Evolutionary conservation across 2,113 vertebrate species (phyloP), one percentile per base, ranked within the genome.

Genomic region (Ageneiosus marmoratus): DNA sequence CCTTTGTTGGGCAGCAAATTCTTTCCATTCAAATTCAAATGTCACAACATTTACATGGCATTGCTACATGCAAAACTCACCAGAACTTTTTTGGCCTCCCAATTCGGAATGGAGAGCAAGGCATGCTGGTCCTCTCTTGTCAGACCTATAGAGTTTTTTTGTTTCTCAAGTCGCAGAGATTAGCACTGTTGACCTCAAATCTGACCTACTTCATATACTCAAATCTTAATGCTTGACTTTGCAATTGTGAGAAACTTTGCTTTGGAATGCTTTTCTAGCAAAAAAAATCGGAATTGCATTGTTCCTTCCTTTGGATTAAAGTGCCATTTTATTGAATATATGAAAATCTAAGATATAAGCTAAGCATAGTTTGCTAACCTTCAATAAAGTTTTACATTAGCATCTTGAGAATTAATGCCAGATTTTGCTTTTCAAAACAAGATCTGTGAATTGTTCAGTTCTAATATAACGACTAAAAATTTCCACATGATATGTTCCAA

Each of bases 81-180:
- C 88, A 88, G 79, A 88, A 86, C 56, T 87, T 89, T 84, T 58
- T 83, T 24, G 81, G 84, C 80, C 50, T 88, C 72, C 87, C 82
- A 44, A 89, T 80, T 74, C 87, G 73, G 55, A 89, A 84, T 16
- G 86, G 87, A 50, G 87, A 87, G 80, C 88, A 89, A 80, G 87
- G 88, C 87, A 88, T 89, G 84, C 74, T 77, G 80, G 29, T 83
- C 32, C 44, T 80, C 60, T 83, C 44, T 16, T 75, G 77, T n/a
- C n/a, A n/a, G 51, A 62, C 70, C 24, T 60, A 72, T 29, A 46
- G 72, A 63, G 12, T 65, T 76, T 48, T 20, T 58, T 53, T 34
- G 11, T 74, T 63, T 77, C 58, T 79, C 32, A 67, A 55, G 9
- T 74, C 32, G 34, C 24, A 73, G 22, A 12, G 32, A 65, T 48